phyloP scores from a whole-genome alignment of 2,113 vertebrate genomes.

The Morone chrysops region DNA sequence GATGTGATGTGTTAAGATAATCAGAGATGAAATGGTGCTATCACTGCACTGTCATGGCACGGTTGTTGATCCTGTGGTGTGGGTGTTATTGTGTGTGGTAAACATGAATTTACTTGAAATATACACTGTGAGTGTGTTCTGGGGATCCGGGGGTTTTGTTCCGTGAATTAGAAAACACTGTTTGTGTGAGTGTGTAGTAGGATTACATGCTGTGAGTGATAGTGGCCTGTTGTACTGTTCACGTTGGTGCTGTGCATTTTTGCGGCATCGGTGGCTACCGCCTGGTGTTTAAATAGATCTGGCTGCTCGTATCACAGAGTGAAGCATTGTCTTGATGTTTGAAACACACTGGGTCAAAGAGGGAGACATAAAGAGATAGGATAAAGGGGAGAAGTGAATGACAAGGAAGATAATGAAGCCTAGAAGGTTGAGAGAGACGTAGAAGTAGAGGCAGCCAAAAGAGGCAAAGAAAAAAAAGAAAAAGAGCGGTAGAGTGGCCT shows the following conservation, averaged over 20 bases:
- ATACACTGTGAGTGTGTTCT: slow-evolving; percentile 10
- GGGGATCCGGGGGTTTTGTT: neutral
- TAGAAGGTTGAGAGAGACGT: neutral
- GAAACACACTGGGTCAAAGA: slow-evolving; percentile 2
- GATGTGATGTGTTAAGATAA: slow-evolving; percentile 18
- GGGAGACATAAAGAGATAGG: slow-evolving; percentile 3
- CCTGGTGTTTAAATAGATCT: slow-evolving; percentile 47
- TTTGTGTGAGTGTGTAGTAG: neutral
- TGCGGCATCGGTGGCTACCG: slow-evolving; percentile 6
- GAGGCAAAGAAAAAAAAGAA: neutral
- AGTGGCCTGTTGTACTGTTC: slow-evolving; percentile 33
- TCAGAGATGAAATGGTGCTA: neutral
- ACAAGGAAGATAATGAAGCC: neutral
- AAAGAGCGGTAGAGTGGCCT: neutral
- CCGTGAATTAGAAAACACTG: slow-evolving; percentile 5
- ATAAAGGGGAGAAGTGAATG: slow-evolving; percentile 3
- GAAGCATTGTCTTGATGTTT: slow-evolving; percentile 16
- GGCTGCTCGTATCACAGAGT: neutral
- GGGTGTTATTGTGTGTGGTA: neutral
- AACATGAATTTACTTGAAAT: slow-evolving; percentile 1
- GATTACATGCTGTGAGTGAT: slow-evolving; percentile 27
- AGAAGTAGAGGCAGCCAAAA: slow-evolving; percentile 6
- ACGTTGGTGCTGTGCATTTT: slow-evolving; percentile 35
- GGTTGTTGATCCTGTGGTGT: neutral
- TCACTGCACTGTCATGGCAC: slow-evolving; percentile 1